Conservation (phyloP, 2,888 invertebrate genomes). For the Campoplex capitator region DNA sequence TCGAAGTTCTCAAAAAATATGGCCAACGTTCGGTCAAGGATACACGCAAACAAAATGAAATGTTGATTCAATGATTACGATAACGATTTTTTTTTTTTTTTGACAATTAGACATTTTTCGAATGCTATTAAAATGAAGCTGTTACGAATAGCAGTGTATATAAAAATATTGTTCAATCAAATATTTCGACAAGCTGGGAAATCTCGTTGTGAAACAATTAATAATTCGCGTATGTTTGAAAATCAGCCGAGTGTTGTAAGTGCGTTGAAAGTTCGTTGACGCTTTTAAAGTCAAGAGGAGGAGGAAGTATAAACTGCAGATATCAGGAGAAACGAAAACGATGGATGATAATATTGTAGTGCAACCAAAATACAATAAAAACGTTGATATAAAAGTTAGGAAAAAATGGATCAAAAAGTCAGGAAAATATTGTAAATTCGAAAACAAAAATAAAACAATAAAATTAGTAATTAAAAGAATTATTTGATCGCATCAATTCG, state of each 20-base stretch:
- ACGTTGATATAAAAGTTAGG: background rate
- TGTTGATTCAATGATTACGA: background rate
- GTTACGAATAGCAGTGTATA: background rate
- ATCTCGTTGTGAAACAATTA: background rate
- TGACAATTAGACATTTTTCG: background rate
- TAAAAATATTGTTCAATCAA: background rate
- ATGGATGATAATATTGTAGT: background rate
- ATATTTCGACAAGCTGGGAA: background rate
- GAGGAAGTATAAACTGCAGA: background rate
- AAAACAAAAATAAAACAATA: background rate
- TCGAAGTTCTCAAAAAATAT: slow-evolving; percentile 9
- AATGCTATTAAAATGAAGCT: background rate
- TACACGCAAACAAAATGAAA: background rate
- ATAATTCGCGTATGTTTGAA: background rate
- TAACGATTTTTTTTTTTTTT: background rate
- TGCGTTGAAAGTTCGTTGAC: slow-evolving; percentile 31
- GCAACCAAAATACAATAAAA: background rate
- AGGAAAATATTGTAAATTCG: background rate
- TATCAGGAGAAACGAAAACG: background rate
- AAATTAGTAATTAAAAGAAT: background rate
- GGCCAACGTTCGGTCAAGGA: slow-evolving; percentile 1
- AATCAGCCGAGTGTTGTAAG: background rate
- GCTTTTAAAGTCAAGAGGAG: background rate
- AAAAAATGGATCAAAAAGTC: background rate
- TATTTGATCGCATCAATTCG: background rate